phyloP scores from a whole-genome alignment of 2,888 invertebrate genomes.

The Temnothorax unifasciatus region DNA sequence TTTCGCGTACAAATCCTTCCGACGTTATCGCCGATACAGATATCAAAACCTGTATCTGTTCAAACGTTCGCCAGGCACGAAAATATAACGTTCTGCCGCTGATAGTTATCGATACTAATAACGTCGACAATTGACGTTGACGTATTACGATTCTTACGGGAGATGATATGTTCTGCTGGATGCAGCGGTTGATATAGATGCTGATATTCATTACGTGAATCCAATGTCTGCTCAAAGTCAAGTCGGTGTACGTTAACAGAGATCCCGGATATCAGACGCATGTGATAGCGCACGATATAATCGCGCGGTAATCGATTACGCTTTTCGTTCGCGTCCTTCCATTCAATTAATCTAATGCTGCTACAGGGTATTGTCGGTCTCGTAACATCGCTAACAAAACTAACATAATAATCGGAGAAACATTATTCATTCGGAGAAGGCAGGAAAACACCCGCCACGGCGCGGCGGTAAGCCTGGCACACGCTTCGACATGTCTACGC shows the following conservation, averaged over 20 bases:
- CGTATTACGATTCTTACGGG: constrained; percentile 35
- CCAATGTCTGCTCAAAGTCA: constrained; percentile 44
- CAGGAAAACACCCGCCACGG: not conserved
- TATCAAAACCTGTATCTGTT: not conserved
- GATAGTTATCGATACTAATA: constrained; percentile 33
- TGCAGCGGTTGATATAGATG: constrained; percentile 36
- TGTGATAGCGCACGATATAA: constrained; percentile 14
- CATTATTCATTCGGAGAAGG: not conserved
- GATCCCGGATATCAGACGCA: constrained; percentile 19
- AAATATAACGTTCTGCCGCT: not conserved
- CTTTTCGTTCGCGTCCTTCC: not conserved
- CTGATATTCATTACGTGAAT: constrained; percentile 60
- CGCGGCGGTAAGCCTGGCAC: not conserved
- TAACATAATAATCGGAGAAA: constrained; percentile 34
- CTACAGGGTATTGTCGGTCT: constrained; percentile 11
- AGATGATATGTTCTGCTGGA: not conserved
- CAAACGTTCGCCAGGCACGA: not conserved
- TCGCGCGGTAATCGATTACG: constrained; percentile 17
- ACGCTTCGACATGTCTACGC: constrained; percentile 35
- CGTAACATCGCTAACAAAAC: not conserved
- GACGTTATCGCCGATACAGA: constrained; percentile 12
- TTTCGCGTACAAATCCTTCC: not conserved
- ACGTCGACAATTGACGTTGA: constrained; percentile 4
- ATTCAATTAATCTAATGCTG: constrained; percentile 21
- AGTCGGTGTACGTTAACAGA: constrained; percentile 39